Percentiles rank a stretch among this genome's conserved stretches.
Conservation (phyloP, 2,113 vertebrate species). For the Salvelinus alpinus region DNA sequence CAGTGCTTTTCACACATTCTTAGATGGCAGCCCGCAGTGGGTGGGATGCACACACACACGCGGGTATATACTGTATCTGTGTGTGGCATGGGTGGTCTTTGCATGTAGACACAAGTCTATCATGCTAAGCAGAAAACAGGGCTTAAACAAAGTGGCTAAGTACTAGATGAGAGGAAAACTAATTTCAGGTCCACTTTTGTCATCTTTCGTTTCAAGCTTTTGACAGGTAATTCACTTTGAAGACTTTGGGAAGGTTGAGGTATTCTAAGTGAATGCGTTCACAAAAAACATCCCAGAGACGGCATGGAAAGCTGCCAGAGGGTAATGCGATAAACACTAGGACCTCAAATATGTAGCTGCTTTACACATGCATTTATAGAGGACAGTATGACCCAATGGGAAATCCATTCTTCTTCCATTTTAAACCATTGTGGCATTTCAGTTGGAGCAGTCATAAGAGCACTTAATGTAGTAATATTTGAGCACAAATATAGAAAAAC, state of each 20-base stretch:
- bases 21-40: background rate
- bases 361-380: too few species aligned
- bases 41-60: background rate
- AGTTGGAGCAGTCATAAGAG: background rate
- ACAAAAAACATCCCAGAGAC: conserved; percentile 10
- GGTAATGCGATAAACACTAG: background rate
- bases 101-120: conserved; percentile 27
- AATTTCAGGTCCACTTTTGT: conserved; percentile 17
- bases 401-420: background rate
- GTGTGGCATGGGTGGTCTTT: conserved; percentile 37
- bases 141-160: conserved; percentile 5
- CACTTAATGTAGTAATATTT: background rate
- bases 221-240: conserved; percentile 5
- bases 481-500: background rate
- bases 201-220: conserved; percentile 10
- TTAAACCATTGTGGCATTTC: background rate
- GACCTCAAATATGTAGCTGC: too few species aligned
- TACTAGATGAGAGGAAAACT: conserved; percentile 24
- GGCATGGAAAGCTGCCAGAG: background rate
- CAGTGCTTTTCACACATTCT: conserved; percentile 13
- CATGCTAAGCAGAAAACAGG: background rate
- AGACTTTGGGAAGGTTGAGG: conserved; percentile 8
- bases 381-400: too few species aligned
- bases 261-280: background rate
- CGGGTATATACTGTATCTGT: background rate